Evolutionary conservation across 2,113 vertebrate species (phyloP).

Genomic region (Pollachius pollachius): DNA sequence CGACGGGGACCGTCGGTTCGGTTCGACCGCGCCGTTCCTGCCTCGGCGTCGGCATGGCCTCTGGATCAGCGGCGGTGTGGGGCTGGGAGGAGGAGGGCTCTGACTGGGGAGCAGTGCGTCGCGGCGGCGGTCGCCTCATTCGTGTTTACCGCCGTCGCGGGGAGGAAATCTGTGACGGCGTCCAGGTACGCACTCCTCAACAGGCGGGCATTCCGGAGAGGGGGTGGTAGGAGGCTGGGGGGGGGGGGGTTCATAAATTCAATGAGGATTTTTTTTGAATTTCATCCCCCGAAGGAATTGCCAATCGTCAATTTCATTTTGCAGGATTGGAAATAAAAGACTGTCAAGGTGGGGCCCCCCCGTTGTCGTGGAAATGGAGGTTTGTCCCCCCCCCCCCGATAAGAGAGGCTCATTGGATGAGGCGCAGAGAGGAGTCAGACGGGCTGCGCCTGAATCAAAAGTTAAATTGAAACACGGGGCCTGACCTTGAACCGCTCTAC

Average conservation of each 20-base stretch:
- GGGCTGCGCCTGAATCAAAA: constrained; percentile 57
- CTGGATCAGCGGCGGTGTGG: background rate
- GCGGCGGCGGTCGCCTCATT: constrained; percentile 42
- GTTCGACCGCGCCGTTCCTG: constrained; percentile 39
- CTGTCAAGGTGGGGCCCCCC: constrained; percentile 33
- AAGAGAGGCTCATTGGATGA: constrained; percentile 44
- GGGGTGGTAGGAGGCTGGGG: constrained; percentile 16
- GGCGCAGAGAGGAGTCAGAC: constrained; percentile 52
- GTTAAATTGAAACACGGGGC: constrained; percentile 65
- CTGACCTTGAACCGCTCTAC: constrained; percentile 63
- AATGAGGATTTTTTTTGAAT: constrained; percentile 53
- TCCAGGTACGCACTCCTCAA: constrained; percentile 28
- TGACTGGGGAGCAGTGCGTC: constrained; percentile 28
- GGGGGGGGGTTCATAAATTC: constrained; percentile 41
- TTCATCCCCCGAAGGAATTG: constrained; percentile 40
- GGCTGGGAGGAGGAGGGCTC: background rate
- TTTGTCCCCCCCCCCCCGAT: constrained; percentile 31
- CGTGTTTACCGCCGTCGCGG: constrained; percentile 49
- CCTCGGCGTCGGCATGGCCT: no score
- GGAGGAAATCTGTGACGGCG: constrained; percentile 62
- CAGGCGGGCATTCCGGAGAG: constrained; percentile 55
- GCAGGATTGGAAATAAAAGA: constrained; percentile 63
- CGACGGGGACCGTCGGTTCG: constrained; percentile 55
- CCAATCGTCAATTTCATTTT: constrained; percentile 68
- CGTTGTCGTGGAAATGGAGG: constrained; percentile 57